phyloP scores from a whole-genome alignment of 2,888 invertebrate genomes.

The Isoperla grammatica region DNA sequence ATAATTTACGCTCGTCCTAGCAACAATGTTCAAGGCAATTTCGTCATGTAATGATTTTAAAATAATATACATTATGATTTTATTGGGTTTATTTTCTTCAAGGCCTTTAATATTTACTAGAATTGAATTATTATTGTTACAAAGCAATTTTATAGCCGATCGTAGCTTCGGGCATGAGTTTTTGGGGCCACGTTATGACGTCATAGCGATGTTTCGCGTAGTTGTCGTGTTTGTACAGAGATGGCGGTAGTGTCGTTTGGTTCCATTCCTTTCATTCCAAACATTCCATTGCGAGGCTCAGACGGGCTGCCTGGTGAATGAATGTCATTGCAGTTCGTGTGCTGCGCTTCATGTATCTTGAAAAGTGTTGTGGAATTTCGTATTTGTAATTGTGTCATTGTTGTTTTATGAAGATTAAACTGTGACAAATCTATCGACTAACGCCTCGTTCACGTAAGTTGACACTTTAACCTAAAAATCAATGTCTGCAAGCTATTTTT shows the following conservation, averaged over 20 bases:
- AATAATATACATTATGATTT: too few species aligned
- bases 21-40: too few species aligned
- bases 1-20: too few species aligned
- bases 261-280: constrained; percentile 35
- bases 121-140: too few species aligned
- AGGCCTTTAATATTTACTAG: too few species aligned
- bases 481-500: constrained; percentile 2
- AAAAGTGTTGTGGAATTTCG: constrained; percentile 25
- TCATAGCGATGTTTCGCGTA: neutral
- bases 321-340: constrained; percentile 28
- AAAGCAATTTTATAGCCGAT: too few species aligned
- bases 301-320: constrained; percentile 18
- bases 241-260: constrained; percentile 23
- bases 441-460: constrained; percentile 16
- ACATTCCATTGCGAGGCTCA: constrained; percentile 34
- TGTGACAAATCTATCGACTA: neutral
- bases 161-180: too few species aligned
- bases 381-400: neutral
- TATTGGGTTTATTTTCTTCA: too few species aligned
- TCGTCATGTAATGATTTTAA: too few species aligned
- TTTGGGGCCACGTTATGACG: too few species aligned
- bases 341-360: constrained; percentile 19
- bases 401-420: neutral
- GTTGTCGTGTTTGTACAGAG: constrained; percentile 26
- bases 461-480: constrained; percentile 12